Conservation (phyloP, 1,140 invertebrate species). For the Gyrodactylus bullatarudis region DNA sequence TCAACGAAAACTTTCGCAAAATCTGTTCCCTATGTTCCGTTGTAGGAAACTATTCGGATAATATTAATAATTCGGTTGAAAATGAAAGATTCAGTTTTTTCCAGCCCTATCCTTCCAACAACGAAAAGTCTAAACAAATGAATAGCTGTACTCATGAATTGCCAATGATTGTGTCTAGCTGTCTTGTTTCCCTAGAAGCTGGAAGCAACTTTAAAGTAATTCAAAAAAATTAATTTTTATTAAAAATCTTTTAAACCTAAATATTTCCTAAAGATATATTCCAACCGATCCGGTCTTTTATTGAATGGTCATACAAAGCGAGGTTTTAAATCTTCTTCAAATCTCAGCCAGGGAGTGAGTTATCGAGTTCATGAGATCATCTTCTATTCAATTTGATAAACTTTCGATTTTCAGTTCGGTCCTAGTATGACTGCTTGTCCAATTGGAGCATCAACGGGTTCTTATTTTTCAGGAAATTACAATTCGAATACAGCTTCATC, state of each 20-base stretch:
- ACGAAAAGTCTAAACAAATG: too few relatives aligned
- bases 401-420: background rate
- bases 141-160: conserved; percentile 15
- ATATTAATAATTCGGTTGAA: too few relatives aligned
- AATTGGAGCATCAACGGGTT: background rate
- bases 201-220: too few relatives aligned
- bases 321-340: background rate
- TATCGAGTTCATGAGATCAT: background rate
- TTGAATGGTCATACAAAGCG: background rate
- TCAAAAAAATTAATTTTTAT: too few relatives aligned
- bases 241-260: too few relatives aligned
- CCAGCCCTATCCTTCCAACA: background rate
- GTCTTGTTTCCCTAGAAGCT: conserved; percentile 49
- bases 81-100: background rate
- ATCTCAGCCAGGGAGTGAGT: background rate
- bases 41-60: too few relatives aligned
- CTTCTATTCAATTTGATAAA: background rate
- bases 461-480: background rate
- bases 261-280: too few relatives aligned
- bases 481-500: background rate
- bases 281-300: background rate
- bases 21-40: conserved; percentile 28
- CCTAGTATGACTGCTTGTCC: background rate
- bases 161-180: conserved; percentile 70
- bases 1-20: background rate